phyloP scores from a whole-genome alignment of 2,113 vertebrate species.

The Conger conger region DNA sequence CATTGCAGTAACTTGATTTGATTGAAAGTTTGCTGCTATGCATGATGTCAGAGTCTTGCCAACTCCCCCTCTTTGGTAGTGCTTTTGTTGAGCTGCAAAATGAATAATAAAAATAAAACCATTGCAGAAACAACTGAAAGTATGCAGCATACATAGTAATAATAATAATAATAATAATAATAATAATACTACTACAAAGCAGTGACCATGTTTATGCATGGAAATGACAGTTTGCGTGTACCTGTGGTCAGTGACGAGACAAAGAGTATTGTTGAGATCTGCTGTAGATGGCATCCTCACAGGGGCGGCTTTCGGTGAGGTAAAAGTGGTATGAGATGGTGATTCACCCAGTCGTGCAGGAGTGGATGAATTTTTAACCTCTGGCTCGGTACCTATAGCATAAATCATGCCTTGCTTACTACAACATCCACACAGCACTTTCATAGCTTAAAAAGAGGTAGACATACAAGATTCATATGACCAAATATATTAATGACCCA shows the following conservation, averaged over 20 bases:
- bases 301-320: conserved; percentile 64
- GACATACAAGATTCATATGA: background rate
- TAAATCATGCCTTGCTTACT: background rate
- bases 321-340: conserved; percentile 45
- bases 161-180: no score
- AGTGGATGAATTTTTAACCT: conserved; percentile 52
- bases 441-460: background rate
- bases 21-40: conserved; percentile 38
- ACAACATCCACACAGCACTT: background rate
- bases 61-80: conserved; percentile 51
- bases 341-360: conserved; percentile 49
- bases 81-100: conserved; percentile 39
- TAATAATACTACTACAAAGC: background rate
- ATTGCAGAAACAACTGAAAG: background rate
- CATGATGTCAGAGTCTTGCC: conserved; percentile 50
- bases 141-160: no score
- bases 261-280: conserved; percentile 71
- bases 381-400: conserved; percentile 64
- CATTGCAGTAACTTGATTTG: conserved; percentile 48
- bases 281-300: conserved; percentile 65
- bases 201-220: background rate
- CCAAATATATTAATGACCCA: background rate
- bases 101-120: background rate
- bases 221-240: conserved; percentile 47
- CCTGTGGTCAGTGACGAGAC: conserved; percentile 72